phyloP scores from a whole-genome alignment of 2,888 invertebrate genomes.

The Cremastinae sp. region DNA sequence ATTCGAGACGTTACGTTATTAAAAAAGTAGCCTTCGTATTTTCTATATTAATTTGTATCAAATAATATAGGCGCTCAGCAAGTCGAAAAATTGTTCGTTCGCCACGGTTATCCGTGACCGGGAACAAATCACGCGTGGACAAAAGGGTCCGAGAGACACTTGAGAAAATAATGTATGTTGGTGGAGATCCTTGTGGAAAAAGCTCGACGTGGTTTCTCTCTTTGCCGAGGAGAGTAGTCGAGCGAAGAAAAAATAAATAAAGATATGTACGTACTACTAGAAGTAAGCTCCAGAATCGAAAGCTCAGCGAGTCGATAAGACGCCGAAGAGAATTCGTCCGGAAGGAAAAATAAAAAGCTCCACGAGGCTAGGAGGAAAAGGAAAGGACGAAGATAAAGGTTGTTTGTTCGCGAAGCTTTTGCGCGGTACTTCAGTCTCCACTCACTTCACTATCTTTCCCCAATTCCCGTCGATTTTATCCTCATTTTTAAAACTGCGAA shows the following conservation, averaged over 20 bases:
- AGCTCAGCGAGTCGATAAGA: slow-evolving; percentile 34
- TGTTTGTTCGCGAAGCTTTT: slow-evolving; percentile 39
- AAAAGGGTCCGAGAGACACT: too few species aligned
- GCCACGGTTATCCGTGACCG: background rate
- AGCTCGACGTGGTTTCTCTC: slow-evolving; percentile 12
- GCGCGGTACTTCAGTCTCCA: background rate
- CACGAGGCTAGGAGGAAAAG: slow-evolving; percentile 5
- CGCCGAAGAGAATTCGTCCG: background rate
- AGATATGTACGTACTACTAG: too few species aligned
- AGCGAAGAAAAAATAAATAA: slow-evolving; percentile 1
- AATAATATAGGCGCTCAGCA: too few species aligned
- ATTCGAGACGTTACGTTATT: too few species aligned
- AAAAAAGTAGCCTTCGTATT: too few species aligned
- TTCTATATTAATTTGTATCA: too few species aligned
- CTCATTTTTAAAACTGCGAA: background rate
- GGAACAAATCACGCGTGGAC: too few species aligned
- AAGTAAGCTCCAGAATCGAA: too few species aligned
- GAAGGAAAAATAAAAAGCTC: too few species aligned
- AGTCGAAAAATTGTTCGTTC: background rate
- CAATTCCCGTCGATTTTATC: background rate
- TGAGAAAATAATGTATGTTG: slow-evolving; percentile 45
- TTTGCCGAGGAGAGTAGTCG: background rate
- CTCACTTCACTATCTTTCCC: background rate
- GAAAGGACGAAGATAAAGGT: slow-evolving; percentile 30
- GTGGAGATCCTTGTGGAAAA: slow-evolving; percentile 19